These are phyloP conservation scores for Sphyrna mokarran DNA, from an alignment of 2,113 vertebrate species.

Conservation along the genomic window DNA sequence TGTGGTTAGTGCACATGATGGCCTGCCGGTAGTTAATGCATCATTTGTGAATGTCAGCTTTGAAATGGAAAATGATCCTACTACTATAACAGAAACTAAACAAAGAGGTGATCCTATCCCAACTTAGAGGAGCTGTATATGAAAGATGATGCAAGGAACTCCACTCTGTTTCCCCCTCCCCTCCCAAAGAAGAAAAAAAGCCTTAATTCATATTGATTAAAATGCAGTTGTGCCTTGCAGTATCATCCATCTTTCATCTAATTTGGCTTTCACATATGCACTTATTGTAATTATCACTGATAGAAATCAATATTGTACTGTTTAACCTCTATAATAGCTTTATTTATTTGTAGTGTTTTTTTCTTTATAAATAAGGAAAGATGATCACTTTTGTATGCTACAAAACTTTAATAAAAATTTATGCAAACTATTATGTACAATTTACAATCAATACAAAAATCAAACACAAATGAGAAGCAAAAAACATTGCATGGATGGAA, in stretches of 20 bases:
- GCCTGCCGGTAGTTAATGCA: constrained; percentile 54
- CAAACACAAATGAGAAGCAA: not conserved
- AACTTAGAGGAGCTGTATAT: constrained; percentile 54
- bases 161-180: not conserved
- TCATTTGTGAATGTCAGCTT: constrained; percentile 66
- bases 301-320: not conserved
- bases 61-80: constrained; percentile 63
- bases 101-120: constrained; percentile 65
- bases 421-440: constrained; percentile 26
- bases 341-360: constrained; percentile 36
- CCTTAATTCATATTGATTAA: constrained; percentile 26
- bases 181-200: not conserved
- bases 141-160: constrained; percentile 34
- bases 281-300: constrained; percentile 5
- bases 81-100: constrained; percentile 54
- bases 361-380: constrained; percentile 28
- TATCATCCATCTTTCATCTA: not conserved
- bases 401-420: constrained; percentile 37
- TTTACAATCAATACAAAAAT: not conserved
- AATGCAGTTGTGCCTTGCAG: constrained; percentile 34
- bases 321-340: not conserved
- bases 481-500: not conserved
- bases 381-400: constrained; percentile 6
- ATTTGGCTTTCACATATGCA: constrained; percentile 4
- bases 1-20: constrained; percentile 51